Evolutionary conservation across 2,113 vertebrate species (phyloP).

Genomic region (Lasiurus borealis): DNA sequence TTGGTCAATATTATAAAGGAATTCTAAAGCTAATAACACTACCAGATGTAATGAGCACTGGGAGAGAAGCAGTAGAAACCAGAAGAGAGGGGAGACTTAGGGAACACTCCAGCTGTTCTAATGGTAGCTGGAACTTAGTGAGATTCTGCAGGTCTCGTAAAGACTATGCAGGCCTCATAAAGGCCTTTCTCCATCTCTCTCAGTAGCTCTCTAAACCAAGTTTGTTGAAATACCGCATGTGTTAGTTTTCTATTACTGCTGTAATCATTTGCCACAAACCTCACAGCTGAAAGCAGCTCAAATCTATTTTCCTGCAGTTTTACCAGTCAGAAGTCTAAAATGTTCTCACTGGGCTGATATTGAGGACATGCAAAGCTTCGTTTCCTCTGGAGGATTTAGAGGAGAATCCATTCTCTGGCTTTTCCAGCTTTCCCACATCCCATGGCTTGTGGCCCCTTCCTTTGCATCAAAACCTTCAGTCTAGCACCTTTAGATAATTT

Average conservation of each 20-base stretch:
- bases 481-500: background rate
- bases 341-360: background rate
- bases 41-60: background rate
- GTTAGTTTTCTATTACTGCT: background rate
- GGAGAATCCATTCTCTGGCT: fast-evolving
- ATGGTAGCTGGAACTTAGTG: no score
- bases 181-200: background rate
- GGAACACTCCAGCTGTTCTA: background rate
- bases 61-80: background rate
- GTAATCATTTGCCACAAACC: background rate
- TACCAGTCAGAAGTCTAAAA: background rate
- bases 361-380: background rate
- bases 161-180: background rate
- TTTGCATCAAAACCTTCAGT: background rate
- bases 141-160: background rate
- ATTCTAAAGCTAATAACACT: background rate
- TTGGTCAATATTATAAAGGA: background rate
- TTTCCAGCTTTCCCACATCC: background rate
- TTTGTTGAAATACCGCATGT: background rate
- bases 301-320: background rate
- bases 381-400: background rate
- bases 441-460: background rate
- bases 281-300: background rate
- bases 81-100: fast-evolving
- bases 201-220: background rate